Base-by-base conservation (phyloP, 2,113 vertebrate species). In the Megalops atlanticus region DNA sequence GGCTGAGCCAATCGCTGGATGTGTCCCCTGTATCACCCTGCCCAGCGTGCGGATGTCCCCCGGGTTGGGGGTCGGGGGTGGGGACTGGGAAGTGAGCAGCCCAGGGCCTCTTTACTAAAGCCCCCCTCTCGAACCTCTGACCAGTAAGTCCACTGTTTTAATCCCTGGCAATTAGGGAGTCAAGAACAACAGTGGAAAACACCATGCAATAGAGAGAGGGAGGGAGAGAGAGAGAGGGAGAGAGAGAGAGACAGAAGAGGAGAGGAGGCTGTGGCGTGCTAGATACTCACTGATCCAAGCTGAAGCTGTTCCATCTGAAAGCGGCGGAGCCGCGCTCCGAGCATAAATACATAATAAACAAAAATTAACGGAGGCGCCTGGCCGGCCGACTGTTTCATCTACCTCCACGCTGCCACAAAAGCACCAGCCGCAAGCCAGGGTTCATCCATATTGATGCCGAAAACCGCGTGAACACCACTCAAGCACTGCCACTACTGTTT, bases 321-420 rank as follows among this genome's bases (percentile, higher is more conserved):
- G 58, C 68, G 36, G 68, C 45, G 69, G 72, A 39, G 43, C 76
- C 8, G 31, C 10, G 76, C 71, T 79, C 81, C 1, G 8, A 73
- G 76, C 64, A 77, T 68, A 82, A 84, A 85, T 73, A 73, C 70
- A 79, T 82, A 76, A 81, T 82, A 84, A 80, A 81, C 70, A 36
- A 35, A 74, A 84, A 82, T 80, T 68, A 43, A 72, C 80, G 43
- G 35, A 38, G 71, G 71, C 76, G 16, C 70, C n/a, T 24, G 82
- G 82, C 54, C 76, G 52, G 80, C 79, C 27, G 79, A 78, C 68
- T 38, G 76, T 70, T 81, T 77, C 70, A 75, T 81, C 78, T 74
- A 49, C 81, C 80, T 76, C 74, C 45, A 35, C 27, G 74, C 74
- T 31, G 74, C 74, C 43, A 47, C n/a, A 31, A 76, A 76, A 76